Evolutionary conservation across 1,140 invertebrate species (phyloP), one percentile per base, ranked within the genome.

Genomic region (Agraylea sexmaculata): DNA sequence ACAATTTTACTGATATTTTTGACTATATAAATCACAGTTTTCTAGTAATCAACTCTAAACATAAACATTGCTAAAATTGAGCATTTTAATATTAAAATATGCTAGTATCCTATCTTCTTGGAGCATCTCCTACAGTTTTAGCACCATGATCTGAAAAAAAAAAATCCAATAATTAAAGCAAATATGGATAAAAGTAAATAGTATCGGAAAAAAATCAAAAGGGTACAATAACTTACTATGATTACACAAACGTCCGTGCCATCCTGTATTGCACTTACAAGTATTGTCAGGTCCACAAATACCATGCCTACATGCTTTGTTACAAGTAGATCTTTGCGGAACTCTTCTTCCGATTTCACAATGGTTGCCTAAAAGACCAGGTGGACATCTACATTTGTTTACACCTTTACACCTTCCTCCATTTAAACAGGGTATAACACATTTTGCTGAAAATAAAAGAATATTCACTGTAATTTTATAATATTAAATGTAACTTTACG

Each of bases 361-460:
- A 62, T 89, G 85, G 62, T 89, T 74, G 11, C 87, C 87, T 40
- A 74, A 71, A 45, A 83, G 80, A 13, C 83, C 85, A 18, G 66
- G 63, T 2, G 76, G 78, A 61, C 87, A 89, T 45, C 81, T 72
- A 57, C 87, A 90, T 55, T 84, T 76, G 62, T 91, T 91, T 30
- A 83, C 80, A 4, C 81, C 86, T 54, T 79, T 78, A 54, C 87
- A 91, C 37, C 78, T 76, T 0, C 87, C 87, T 4, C 83, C 83
- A 57, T 88, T 88, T 40, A 87, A 60, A 53, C 87, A 91, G 2
- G 86, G 85, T 51, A 90, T 83, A 29, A 88, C 80, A 55, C 87
- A 91, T 64, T 87, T 88, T 16, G 85, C 86, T 89, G 54, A 15
- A 63, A 40, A 39, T 37, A 16, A 17, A 42, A 36, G 10, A 40